These are phyloP conservation scores for Nannoperca australis DNA, from an alignment of 2,797 vertebrate species.

Conservation along the genomic window DNA sequence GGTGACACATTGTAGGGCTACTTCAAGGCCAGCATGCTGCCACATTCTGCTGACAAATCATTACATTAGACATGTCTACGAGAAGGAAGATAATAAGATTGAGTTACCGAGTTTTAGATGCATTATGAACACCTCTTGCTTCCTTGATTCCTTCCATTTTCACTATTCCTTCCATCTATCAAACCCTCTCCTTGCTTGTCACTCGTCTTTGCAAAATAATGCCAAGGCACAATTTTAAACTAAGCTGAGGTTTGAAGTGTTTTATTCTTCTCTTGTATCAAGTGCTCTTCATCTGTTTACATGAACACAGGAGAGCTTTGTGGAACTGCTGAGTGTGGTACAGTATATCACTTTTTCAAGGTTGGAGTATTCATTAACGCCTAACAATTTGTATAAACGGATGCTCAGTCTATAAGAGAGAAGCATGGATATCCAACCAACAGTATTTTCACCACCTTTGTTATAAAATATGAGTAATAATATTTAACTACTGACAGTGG, in stretches of 20 bases:
- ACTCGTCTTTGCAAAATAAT: conserved; percentile 23
- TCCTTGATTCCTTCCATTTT: conserved; percentile 66
- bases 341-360: neutral
- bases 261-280: conserved; percentile 8
- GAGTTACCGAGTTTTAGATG: conserved; percentile 75
- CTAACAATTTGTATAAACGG: neutral
- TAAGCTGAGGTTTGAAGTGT: conserved; percentile 7
- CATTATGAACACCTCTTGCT: conserved; percentile 70
- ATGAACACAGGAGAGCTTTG: conserved; percentile 1
- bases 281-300: neutral
- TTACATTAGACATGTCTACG: conserved; percentile 78
- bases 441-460: neutral
- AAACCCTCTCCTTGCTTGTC: conserved; percentile 34
- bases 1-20: conserved; percentile 78
- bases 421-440: conserved; percentile 1
- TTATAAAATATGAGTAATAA: neutral
- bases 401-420: neutral
- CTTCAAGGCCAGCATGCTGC: conserved; percentile 77
- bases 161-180: conserved; percentile 57
- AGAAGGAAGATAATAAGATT: conserved; percentile 78
- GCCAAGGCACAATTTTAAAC: conserved; percentile 23
- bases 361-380: neutral
- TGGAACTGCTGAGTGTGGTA: neutral
- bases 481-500: neutral
- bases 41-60: conserved; percentile 82